Percentiles rank a stretch among this genome's conserved stretches.
These are phyloP conservation scores for Ceratina calcarata DNA, from an alignment of 1,140 invertebrate genomes.

Conservation along the genomic window DNA sequence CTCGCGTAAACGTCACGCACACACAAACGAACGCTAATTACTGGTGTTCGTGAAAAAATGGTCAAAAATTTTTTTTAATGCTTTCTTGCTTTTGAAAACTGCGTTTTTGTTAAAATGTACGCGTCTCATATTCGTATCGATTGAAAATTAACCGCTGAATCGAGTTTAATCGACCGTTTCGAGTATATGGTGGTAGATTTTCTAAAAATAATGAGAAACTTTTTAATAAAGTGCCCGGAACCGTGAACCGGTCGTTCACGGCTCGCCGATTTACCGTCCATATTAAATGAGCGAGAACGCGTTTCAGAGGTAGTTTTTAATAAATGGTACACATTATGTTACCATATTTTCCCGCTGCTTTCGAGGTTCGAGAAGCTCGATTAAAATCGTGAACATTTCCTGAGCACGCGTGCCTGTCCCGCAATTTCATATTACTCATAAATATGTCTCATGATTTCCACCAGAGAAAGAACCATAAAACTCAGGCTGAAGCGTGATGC, in stretches of 20 bases:
- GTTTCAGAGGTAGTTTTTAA: constrained; percentile 28
- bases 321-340: constrained; percentile 5
- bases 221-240: background rate
- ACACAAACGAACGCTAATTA: background rate
- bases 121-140: no score
- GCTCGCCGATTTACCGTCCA: background rate
- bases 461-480: no score
- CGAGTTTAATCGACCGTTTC: no score
- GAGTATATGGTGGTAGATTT: background rate
- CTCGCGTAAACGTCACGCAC: background rate
- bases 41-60: no score
- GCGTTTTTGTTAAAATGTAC: no score
- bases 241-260: no score
- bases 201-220: constrained; percentile 9
- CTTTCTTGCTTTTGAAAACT: no score
- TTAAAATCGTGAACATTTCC: background rate
- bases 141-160: no score
- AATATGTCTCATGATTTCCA: background rate
- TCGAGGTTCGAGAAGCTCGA: constrained; percentile 1
- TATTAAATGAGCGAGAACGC: constrained; percentile 3
- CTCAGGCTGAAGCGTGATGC: no score
- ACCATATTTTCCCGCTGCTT: background rate
- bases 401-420: background rate
- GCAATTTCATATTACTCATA: no score
- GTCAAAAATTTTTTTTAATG: no score